Conservation (phyloP, 1,140 invertebrate species). For the Lasioglossum albipes region DNA sequence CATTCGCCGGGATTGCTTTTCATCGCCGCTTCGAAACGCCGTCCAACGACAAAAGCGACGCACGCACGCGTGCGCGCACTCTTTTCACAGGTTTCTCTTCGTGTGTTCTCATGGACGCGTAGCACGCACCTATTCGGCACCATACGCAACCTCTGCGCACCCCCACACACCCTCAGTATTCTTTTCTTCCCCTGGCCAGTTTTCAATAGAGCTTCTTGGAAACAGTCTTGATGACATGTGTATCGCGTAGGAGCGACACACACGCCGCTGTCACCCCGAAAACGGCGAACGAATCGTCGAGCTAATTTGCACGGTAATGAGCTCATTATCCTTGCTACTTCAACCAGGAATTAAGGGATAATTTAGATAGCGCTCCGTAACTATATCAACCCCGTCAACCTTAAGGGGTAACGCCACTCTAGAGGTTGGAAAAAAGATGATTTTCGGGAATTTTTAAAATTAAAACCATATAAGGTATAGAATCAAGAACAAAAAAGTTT, state of each 20-base stretch:
- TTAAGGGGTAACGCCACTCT: no score
- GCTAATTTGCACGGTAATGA: constrained; percentile 57
- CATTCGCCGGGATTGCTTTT: constrained; percentile 60
- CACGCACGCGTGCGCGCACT: neutral
- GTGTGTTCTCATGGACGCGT: neutral
- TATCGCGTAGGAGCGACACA: no score
- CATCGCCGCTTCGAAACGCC: constrained; percentile 33
- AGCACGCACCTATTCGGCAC: no score
- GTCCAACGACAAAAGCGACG: constrained; percentile 35
- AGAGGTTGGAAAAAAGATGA: no score
- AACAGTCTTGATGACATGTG: constrained; percentile 23
- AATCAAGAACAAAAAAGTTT: no score
- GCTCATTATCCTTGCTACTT: constrained; percentile 46
- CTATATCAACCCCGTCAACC: constrained; percentile 23
- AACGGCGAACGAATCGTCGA: neutral
- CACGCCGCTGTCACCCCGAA: neutral
- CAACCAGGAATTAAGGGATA: constrained; percentile 14
- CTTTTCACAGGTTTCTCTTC: neutral
- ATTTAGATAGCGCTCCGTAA: constrained; percentile 34
- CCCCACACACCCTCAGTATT: no score
- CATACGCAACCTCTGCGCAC: no score
- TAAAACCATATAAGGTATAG: no score
- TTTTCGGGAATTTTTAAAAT: no score
- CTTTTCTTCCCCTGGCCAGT: no score
- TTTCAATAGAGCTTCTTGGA: neutral